Base-by-base conservation (phyloP, 2,113 vertebrate genomes). In the Pseudorhombus dupliciocellatus region DNA sequence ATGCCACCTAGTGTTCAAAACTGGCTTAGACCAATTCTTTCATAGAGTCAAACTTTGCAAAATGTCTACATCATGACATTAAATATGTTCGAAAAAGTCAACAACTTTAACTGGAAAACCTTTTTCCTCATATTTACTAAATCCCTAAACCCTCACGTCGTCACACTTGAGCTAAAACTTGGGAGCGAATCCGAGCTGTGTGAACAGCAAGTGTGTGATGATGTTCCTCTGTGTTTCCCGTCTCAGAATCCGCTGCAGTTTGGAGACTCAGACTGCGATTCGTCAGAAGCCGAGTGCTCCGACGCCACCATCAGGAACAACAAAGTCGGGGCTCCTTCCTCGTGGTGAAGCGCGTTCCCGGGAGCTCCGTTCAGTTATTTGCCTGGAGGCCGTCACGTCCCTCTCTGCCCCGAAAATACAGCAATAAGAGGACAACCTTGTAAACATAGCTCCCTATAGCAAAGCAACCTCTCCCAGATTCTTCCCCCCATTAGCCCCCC, bases 251-350 rank as follows among this genome's bases (percentile, higher is more conserved):
- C 96, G 3, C 90, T 95, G 28, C 96, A 96, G 91, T 97, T 97
- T 87, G 94, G 94, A 70, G 96, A 97, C 77, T 98, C 95, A 0
- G 98, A 97, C 90, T 96, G 96, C 61, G 97, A 99, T 89, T 94
- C 97, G 22, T 99, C 98, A 1, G 98, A 98, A 54, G 98, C 96
- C 0, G 98, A 98, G 73, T 97, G 97, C 89, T 99, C 97, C 1
- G 98, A 99, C 73, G 94, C 96, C 90, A 99, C 98, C 0, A 96
- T 99, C 68, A 95, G 96, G 90, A 97, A 96, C 95, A 97, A 95
- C 92, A 96, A 96, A 83, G 94, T 93, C 40, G 95, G 95, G 73
- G 95, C 94, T 70, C 96, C 95, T 62, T 96, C 97, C 78, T 96
- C 97, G 30, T 98, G 97, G 98, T 99, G 95, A 96, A 79, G 73